Evolutionary conservation across 2,888 invertebrate genomes (phyloP).

Genomic region (Phortica okadai): DNA sequence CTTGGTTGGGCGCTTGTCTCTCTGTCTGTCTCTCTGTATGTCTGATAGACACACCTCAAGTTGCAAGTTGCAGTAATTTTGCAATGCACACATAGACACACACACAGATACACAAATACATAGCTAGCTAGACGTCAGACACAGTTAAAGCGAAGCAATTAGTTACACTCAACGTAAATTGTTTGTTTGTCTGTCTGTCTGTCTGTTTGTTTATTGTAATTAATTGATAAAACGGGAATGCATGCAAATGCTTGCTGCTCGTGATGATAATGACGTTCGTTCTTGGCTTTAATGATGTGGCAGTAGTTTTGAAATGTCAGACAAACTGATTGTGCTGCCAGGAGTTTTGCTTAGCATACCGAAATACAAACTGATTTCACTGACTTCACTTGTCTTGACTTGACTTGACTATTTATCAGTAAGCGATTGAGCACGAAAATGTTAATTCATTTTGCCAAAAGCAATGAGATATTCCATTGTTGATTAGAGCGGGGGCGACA

Average conservation of each 20-base stretch:
- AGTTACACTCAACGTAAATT: constrained; percentile 27
- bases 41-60: constrained; percentile 1
- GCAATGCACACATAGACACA: neutral
- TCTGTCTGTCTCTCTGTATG: neutral
- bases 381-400: too few species aligned
- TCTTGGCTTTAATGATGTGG: neutral
- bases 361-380: too few species aligned
- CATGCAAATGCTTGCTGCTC: neutral
- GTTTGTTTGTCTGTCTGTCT: neutral
- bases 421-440: too few species aligned
- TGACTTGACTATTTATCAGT: too few species aligned
- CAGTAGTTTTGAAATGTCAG: neutral
- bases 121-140: neutral
- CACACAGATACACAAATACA: neutral
- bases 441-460: too few species aligned
- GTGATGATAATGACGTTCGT: neutral
- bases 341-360: neutral
- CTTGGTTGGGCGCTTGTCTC: neutral
- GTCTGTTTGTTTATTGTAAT: constrained; percentile 17
- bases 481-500: too few species aligned
- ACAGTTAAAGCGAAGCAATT: constrained; percentile 11
- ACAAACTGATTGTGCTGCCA: neutral
- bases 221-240: constrained; percentile 16
- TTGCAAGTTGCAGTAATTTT: constrained; percentile 7
- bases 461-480: too few species aligned